Evolutionary conservation across 2,113 vertebrate genomes (phyloP), one percentile per base, ranked within the genome.

Genomic region (Urocynchramus pylzowi): DNA sequence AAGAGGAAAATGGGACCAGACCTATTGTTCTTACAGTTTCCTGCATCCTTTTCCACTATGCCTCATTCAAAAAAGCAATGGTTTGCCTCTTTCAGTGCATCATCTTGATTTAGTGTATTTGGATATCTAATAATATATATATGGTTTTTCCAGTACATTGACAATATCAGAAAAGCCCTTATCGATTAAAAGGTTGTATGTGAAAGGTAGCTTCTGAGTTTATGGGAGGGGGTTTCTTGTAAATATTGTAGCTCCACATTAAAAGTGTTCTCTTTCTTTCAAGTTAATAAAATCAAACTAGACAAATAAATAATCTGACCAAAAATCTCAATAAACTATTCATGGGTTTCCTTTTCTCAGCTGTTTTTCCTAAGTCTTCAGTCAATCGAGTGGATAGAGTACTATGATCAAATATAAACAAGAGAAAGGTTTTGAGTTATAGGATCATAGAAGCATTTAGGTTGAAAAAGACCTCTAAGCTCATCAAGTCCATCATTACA

Each of bases 21-120:
- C 88, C 87, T 96, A 94, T 97, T 97, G 91, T 97, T 97, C 76
- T 93, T 94, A 75, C 78, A 13, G 70, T 90, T 96, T 97, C 95
- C 97, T 95, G 92, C 27, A 79, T 92, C 64, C 65, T 65, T 90
- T 94, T 84, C 84, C 53, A 93, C 33, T 47, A 50, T 82, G 86
- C 49, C 33, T 96, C 61, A 84, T 75, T 95, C 13, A 8, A 59
- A 95, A 91, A 90, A 77, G 18, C 47, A 90, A 45, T 30, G 26
- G 7, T 61, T 73, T 91, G 63, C 42, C 56, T 75, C 71, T 95
- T 53, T 2, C 15, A 93, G 41, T 68, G 27, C 42, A 89, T 71
- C 27, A 45, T 89, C 19, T 12, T 2, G 2, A 10, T 63, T 87
- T 65, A 59, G 19, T 52, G 41, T 57, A 57, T 89, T 87, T 82